phyloP scores from a whole-genome alignment of 1,140 invertebrate species.

The Nylanderia fulva region DNA sequence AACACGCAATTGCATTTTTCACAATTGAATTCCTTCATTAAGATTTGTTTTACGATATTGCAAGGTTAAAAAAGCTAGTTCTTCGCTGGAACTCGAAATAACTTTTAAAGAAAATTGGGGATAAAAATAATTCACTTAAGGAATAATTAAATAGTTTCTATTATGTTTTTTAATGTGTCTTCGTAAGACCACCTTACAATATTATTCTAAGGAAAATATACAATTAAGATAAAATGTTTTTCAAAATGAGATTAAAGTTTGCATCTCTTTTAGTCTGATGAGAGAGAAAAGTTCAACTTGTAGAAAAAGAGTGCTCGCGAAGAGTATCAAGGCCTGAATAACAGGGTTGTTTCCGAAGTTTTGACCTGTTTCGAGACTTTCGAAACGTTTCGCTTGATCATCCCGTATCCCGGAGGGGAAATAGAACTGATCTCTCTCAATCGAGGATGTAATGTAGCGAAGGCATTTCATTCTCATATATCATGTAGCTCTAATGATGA shows the following conservation, averaged over 20 bases:
- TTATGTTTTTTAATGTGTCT: neutral
- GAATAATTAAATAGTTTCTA: neutral
- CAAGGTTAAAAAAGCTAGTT: neutral
- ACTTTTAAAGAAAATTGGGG: neutral
- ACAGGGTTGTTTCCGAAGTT: constrained; percentile 6
- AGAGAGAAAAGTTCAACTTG: neutral
- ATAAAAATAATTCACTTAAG: neutral
- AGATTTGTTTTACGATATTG: neutral
- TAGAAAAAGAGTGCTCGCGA: neutral
- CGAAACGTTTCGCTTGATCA: neutral
- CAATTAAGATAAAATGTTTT: constrained; percentile 41
- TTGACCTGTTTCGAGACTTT: constrained; percentile 10
- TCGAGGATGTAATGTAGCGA: neutral
- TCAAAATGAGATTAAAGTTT: neutral
- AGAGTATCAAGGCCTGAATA: neutral
- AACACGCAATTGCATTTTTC: neutral
- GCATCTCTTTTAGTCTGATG: constrained; percentile 7
- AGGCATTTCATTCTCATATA: neutral
- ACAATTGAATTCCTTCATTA: neutral
- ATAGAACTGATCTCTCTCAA: neutral
- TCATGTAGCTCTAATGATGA: neutral
- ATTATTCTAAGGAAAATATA: neutral
- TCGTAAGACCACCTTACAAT: neutral
- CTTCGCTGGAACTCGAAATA: neutral
- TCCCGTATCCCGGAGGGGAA: neutral